Conservation (phyloP, 2,888 invertebrate genomes). For the Oscheius onirici region DNA sequence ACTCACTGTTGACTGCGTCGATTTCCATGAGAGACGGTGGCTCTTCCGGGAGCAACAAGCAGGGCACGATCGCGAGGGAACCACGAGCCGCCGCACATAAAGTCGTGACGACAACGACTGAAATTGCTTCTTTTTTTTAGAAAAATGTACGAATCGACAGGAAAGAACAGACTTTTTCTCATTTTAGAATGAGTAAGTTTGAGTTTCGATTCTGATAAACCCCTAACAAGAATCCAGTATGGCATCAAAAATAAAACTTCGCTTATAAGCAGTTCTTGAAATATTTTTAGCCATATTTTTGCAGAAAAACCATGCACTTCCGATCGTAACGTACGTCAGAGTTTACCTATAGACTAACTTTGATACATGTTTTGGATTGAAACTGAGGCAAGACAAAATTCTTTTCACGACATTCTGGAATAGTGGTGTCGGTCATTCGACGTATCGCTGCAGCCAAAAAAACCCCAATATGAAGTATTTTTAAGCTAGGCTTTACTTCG, state of each 20-base stretch:
- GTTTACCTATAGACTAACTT: too few relatives aligned
- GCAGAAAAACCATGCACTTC: too few relatives aligned
- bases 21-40: slow-evolving; percentile 37
- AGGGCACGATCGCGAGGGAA: slow-evolving; percentile 52
- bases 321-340: too few relatives aligned
- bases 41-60: slow-evolving; percentile 48
- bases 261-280: background rate
- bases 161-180: background rate
- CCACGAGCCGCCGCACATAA: slow-evolving; percentile 55
- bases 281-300: background rate
- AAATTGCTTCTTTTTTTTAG: background rate
- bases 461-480: too few relatives aligned
- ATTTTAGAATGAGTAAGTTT: too few relatives aligned
- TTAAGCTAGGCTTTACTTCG: background rate
- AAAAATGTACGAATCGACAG: background rate
- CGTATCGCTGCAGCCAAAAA: too few relatives aligned
- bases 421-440: too few relatives aligned
- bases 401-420: too few relatives aligned
- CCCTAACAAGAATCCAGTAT: too few relatives aligned
- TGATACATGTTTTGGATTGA: too few relatives aligned
- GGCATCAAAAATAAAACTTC: background rate
- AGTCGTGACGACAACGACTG: slow-evolving; percentile 53
- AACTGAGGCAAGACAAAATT: too few relatives aligned
- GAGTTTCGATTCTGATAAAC: too few relatives aligned
- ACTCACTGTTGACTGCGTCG: slow-evolving; percentile 18